Evolutionary conservation across 2,113 vertebrate species (phyloP), one percentile per base, ranked within the genome.

Genomic region (Sorex fumeus): DNA sequence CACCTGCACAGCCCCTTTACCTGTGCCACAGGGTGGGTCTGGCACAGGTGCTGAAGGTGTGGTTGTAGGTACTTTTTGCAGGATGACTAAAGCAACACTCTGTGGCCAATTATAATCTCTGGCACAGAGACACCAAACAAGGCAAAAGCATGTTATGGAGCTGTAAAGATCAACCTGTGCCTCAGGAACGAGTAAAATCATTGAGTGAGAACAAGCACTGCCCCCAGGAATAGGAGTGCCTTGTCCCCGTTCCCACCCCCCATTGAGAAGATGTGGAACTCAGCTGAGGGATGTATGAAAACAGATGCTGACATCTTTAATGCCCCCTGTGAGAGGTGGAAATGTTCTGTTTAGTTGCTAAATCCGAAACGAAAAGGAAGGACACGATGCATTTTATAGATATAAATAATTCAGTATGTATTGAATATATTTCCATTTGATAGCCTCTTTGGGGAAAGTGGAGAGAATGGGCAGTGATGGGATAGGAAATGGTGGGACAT

Each of bases 21-120:
- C 0, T 0, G 45, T 2, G 3, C 12, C 0, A 0, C 6, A 0
- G 79, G 66, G 84, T 6, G 25, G 23, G 67, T 66, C n/a, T 4
- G 32, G 32, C 12, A 0, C 23, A 36, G 8, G 57, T 2, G 18
- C 60, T 10, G 50, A 64, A 16, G 64, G 9, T 57, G 67, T 32
- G 21, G 67, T 18, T 16, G 0, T 25, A 34, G 66, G 57, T 69
- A 57, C 0, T 25, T 75, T 13, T n/a, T 0, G 0, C 13, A 2
- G 15, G 1, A 0, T 19, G 45, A 66, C 30, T 0, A 0, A 9
- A 47, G 36, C 11, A 3, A 23, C 28, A 64, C 78, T 50, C 66
- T 43, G 9, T 16, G 82, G 25, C 64, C 30, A 18, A 6, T 83
- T 87, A 67, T 19, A 78, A 57, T 70, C 47, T 34, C 23, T 84